Percentiles rank a stretch among this genome's conserved stretches.
Conservation (phyloP, 2,797 vertebrate species). For the Spondyliosoma cantharus region DNA sequence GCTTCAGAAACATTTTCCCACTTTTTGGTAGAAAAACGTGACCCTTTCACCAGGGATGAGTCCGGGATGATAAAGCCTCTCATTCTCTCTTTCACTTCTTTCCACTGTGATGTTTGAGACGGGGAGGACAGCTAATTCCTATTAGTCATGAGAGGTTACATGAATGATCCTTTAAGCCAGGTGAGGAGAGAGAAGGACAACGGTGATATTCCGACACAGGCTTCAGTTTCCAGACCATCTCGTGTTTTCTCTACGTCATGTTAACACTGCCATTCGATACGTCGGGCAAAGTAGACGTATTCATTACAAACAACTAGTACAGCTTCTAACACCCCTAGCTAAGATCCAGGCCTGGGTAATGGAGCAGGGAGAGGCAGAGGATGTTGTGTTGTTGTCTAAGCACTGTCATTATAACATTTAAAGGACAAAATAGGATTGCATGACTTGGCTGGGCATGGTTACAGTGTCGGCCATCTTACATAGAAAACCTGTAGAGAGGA, state of each 20-base stretch:
- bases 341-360: constrained; percentile 79
- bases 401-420: constrained; percentile 85
- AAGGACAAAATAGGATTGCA: constrained; percentile 82
- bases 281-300: constrained; percentile 78
- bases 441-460: constrained; percentile 73
- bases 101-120: constrained; percentile 44
- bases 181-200: constrained; percentile 76
- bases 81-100: constrained; percentile 30
- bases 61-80: background rate
- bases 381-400: constrained; percentile 79
- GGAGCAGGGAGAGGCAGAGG: constrained; percentile 64
- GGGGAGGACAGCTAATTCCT: constrained; percentile 52
- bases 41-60: background rate
- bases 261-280: constrained; percentile 78
- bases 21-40: constrained; percentile 8
- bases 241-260: constrained; percentile 81
- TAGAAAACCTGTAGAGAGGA: constrained; percentile 26
- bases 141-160: constrained; percentile 77
- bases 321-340: constrained; percentile 82
- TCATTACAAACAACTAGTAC: constrained; percentile 84
- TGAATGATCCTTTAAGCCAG: constrained; percentile 76
- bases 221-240: constrained; percentile 79
- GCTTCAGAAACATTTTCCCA: background rate
- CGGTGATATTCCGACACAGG: constrained; percentile 77
- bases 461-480: constrained; percentile 54